A percentile compares a stretch with the other conserved stretches of the same genome.
Conservation (phyloP, 2,797 vertebrate species). For the Pangasius krempfi region DNA sequence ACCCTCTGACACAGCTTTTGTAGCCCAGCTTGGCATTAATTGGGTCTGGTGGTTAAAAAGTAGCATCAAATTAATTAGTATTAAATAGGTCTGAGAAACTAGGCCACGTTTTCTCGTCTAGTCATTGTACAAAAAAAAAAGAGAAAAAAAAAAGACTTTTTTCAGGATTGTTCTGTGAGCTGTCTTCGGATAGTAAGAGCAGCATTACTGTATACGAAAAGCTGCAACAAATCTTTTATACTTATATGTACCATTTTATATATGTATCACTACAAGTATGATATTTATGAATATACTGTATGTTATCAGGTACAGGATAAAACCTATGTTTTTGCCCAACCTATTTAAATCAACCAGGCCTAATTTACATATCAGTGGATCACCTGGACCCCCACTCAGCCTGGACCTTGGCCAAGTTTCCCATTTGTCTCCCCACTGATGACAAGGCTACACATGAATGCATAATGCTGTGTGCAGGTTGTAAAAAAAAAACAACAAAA, state of each 20-base stretch:
- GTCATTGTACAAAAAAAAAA: constrained; percentile 64
- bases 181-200: constrained; percentile 50
- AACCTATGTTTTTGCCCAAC: background rate
- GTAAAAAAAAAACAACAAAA: background rate
- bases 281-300: background rate
- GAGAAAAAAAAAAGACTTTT: constrained; percentile 52
- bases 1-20: constrained; percentile 63
- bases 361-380: background rate
- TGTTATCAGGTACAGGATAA: background rate
- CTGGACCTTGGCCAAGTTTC: background rate
- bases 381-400: background rate
- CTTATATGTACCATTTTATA: background rate
- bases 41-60: constrained; percentile 76
- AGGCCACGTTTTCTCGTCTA: constrained; percentile 75
- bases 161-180: constrained; percentile 64
- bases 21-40: constrained; percentile 70
- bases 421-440: background rate
- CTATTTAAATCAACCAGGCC: background rate
- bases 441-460: background rate
- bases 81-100: constrained; percentile 74
- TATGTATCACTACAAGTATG: background rate
- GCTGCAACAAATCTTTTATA: background rate
- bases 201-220: constrained; percentile 8
- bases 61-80: constrained; percentile 78
- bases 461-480: background rate